Evolutionary conservation across 2,113 vertebrate genomes (phyloP).

Genomic region (Alces alces): DNA sequence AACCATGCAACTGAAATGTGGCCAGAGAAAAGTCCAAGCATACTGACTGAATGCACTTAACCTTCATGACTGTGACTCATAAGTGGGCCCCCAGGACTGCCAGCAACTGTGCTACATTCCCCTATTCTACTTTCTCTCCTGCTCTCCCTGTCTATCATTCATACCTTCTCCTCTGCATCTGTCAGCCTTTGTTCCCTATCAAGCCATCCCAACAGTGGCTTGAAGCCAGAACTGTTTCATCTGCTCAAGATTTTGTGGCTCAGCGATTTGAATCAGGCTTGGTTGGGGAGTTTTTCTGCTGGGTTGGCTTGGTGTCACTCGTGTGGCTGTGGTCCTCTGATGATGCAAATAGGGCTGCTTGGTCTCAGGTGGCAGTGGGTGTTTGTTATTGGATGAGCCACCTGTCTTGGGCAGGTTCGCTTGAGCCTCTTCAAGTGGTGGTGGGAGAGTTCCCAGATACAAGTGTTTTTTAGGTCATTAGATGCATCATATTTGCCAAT

Average conservation of each 20-base stretch:
- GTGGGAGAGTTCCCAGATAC: not conserved
- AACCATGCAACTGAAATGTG: not conserved
- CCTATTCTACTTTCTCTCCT: not conserved
- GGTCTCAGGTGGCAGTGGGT: not conserved
- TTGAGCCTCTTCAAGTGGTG: not conserved
- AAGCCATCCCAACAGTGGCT: not conserved
- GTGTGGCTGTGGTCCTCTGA: not conserved
- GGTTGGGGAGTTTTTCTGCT: not conserved
- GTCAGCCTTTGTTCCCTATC: not conserved
- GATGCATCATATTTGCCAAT: not conserved
- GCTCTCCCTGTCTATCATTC: not conserved
- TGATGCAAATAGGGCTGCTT: not conserved
- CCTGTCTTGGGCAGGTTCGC: not conserved
- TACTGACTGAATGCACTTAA: not conserved
- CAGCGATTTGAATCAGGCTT: not conserved
- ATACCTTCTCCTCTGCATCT: not conserved
- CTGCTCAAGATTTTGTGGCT: conserved; percentile 1
- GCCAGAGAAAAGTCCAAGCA: not conserved
- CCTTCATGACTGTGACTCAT: not conserved
- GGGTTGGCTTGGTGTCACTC: not conserved
- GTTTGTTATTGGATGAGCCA: not conserved
- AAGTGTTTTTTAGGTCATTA: not conserved
- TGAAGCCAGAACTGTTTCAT: not conserved
- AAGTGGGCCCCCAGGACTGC: not conserved
- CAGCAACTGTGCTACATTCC: not conserved